Percentiles rank a stretch among this genome's conserved stretches.
Evolutionary conservation across 2,888 invertebrate species (phyloP).

Genomic region (Lepas anatifera): DNA sequence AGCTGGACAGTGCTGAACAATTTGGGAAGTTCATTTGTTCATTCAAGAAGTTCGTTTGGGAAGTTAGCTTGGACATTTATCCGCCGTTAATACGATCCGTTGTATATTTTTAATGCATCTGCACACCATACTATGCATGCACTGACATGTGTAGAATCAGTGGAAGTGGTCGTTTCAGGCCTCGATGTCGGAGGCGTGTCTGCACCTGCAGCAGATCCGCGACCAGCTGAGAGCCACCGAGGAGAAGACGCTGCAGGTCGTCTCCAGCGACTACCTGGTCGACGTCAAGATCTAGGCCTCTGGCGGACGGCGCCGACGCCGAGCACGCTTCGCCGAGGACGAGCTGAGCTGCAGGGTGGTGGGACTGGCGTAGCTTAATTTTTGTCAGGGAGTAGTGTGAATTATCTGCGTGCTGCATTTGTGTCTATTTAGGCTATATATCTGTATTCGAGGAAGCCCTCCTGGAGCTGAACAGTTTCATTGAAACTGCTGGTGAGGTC

Average conservation of each 20-base stretch:
- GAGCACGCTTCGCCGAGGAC: no score
- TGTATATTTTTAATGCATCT: neutral
- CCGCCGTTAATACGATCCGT: neutral
- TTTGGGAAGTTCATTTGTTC: neutral
- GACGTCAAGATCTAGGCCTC: constrained; percentile 1
- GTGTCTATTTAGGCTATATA: no score
- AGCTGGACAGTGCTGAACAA: no score
- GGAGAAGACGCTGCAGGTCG: neutral
- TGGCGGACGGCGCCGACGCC: neutral
- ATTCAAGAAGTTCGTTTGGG: neutral
- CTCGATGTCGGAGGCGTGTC: constrained; percentile 7
- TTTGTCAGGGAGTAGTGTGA: no score
- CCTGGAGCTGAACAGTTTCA: no score
- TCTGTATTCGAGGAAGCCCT: no score
- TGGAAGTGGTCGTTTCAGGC: neutral
- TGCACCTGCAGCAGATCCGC: neutral
- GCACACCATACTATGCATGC: no score
- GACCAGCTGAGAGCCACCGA: constrained; percentile 5
- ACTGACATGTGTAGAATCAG: neutral
- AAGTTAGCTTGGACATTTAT: neutral
- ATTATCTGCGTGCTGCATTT: no score
- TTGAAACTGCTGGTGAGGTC: no score
- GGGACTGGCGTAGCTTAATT: no score
- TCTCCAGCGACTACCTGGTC: neutral
- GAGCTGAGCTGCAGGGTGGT: no score